Evolutionary conservation across 2,797 vertebrate genomes (phyloP).

Genomic region (Microcaecilia unicolor): DNA sequence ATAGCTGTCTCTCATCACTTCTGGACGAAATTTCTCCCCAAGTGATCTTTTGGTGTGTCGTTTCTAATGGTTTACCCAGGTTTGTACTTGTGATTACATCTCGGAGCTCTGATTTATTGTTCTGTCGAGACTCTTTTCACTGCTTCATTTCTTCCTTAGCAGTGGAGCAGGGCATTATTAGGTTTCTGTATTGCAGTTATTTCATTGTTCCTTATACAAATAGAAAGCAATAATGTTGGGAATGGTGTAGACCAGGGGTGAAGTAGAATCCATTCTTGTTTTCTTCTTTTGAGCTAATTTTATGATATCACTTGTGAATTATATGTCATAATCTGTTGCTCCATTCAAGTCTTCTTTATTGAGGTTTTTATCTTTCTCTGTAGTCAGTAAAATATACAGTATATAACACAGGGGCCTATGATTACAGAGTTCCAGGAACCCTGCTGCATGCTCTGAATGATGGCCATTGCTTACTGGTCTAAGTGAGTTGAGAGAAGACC

Average conservation of each 20-base stretch:
- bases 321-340: not conserved
- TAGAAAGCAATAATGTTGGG: conserved; percentile 4
- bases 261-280: not conserved
- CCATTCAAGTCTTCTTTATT: not conserved
- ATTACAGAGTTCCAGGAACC: too few species aligned
- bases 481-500: too few species aligned
- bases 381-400: too few species aligned
- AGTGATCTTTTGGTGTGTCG: conserved; percentile 19
- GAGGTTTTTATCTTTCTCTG: not conserved
- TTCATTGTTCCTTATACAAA: conserved; percentile 18
- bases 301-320: conserved; percentile 2
- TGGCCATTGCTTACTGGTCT: too few species aligned
- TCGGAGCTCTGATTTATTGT: conserved; percentile 19
- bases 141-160: conserved; percentile 7
- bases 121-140: conserved; percentile 6
- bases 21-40: conserved; percentile 33
- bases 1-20: conserved; percentile 23
- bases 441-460: too few species aligned
- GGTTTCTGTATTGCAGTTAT: conserved; percentile 14
- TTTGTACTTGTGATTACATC: conserved; percentile 13
- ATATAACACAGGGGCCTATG: too few species aligned
- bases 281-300: conserved; percentile 13
- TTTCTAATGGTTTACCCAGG: conserved; percentile 21
- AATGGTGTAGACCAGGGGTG: not conserved
- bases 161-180: conserved; percentile 10